Evolutionary conservation across 2,113 vertebrate species (phyloP), one percentile per base, ranked within the genome.

Genomic region (Pseudolaguvia tuberculata): DNA sequence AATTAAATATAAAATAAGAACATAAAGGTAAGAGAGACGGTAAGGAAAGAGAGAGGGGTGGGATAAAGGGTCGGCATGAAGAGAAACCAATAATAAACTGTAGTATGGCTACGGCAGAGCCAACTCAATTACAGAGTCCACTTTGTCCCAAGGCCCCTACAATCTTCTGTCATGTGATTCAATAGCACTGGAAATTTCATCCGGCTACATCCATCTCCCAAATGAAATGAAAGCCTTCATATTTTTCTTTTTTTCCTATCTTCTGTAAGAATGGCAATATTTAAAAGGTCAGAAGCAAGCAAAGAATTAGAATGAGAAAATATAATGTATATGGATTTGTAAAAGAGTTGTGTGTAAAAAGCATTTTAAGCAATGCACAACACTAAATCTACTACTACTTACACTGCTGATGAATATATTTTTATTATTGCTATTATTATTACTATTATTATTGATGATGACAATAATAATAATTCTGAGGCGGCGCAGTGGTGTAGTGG

Each of bases 121-220:
- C 75, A 78, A 78, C 76, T 84, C 72, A 77, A 82, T 80, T 77
- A 80, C 76, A 53, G 69, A 72, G 21, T 70, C 59, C 70, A 67
- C 77, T 75, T 77, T 80, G 66, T 79, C 73, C 65, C 78, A 63
- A 72, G 73, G 72, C 63, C 72, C 57, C 61, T 35, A 55, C 42
- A 76, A 77, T 73, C 47, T 58, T 84, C 78, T 45, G 78, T 73
- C 65, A 80, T 82, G 74, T 79, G 70, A 82, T 79, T 84, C 75
- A 59, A 82, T 76, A 82, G 65, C 20, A 27, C 72, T 70, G 61
- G 72, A 80, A 78, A 83, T 81, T 78, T 70, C 65, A 80, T 77
- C 48, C 57, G 31, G 58, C 63, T 58, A 35, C 57, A 72, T 78
- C 75, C 80, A 81, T 80, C 78, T 80, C 59, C 61, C 76, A 80